Conservation (phyloP, 2,888 invertebrate species). For the Eupithecia insigniata region DNA sequence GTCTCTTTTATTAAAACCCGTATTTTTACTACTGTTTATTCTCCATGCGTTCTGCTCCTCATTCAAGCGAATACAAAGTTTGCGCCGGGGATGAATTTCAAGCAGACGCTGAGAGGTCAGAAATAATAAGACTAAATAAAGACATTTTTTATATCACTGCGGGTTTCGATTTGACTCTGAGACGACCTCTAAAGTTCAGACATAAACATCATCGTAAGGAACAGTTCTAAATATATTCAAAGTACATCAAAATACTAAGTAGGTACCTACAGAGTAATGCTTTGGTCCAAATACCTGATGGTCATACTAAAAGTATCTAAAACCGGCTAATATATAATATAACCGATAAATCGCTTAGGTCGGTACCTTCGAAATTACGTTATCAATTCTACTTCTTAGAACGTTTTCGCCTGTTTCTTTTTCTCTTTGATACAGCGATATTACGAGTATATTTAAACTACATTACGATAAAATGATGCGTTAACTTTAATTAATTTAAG, state of each 20-base stretch:
- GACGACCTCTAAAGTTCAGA: not conserved
- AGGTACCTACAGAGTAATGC: not conserved
- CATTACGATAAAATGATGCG: no score
- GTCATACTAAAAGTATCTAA: not conserved
- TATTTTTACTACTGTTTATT: constrained; percentile 33
- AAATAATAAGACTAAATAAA: constrained; percentile 9
- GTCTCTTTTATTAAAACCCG: not conserved
- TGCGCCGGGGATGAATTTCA: constrained; percentile 50
- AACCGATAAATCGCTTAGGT: not conserved
- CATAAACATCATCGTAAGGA: not conserved
- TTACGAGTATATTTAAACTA: no score
- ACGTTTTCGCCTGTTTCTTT: no score
- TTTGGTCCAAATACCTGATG: not conserved
- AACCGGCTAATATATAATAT: not conserved
- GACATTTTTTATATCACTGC: constrained; percentile 2
- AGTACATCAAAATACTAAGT: not conserved
- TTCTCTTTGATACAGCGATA: no score
- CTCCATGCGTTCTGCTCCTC: constrained; percentile 35
- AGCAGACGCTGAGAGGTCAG: constrained; percentile 38
- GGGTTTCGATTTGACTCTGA: not conserved
- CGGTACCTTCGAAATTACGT: not conserved
- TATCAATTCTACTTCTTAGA: not conserved
- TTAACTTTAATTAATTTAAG: no score
- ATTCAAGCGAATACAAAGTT: constrained; percentile 50
- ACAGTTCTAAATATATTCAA: not conserved